phyloP scores from a whole-genome alignment of 1,140 invertebrate species.

The Pachyrhynchus sulphureomaculatus region DNA sequence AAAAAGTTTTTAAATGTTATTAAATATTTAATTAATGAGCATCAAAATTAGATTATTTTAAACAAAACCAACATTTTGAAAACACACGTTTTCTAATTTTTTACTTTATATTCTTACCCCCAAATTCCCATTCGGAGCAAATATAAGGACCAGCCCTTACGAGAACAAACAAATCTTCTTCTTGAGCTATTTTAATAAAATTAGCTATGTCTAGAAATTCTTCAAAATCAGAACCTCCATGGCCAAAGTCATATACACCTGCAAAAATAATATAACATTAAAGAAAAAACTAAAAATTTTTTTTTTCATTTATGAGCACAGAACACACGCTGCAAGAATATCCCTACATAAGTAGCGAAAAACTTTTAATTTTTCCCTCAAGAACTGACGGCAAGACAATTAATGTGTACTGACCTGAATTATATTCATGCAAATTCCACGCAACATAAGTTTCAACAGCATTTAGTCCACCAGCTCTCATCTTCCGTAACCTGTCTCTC shows the following conservation, averaged over 20 bases:
- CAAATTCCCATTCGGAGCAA: slow-evolving; percentile 77
- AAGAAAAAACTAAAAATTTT: too few relatives aligned
- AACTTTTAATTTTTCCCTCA: too few relatives aligned
- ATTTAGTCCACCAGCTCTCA: slow-evolving; percentile 80
- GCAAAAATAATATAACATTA: too few relatives aligned
- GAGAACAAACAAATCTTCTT: slow-evolving; percentile 80
- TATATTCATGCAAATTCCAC: slow-evolving; percentile 86
- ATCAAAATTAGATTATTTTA: too few relatives aligned
- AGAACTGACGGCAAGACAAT: too few relatives aligned
- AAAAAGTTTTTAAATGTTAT: not conserved
- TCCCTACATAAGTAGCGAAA: too few relatives aligned
- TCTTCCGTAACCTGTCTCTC: slow-evolving; percentile 62
- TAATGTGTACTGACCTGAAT: slow-evolving; percentile 32
- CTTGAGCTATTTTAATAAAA: slow-evolving; percentile 79
- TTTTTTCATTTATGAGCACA: too few relatives aligned
- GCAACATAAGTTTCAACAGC: slow-evolving; percentile 91
- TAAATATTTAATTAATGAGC: slow-evolving; percentile 37
- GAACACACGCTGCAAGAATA: too few relatives aligned
- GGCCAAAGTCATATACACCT: slow-evolving; percentile 64
- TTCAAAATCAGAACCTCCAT: slow-evolving; percentile 74
- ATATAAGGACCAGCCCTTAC: slow-evolving; percentile 91
- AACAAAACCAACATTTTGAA: slow-evolving; percentile 53
- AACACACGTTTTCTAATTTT: slow-evolving; percentile 53
- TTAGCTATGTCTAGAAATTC: slow-evolving; percentile 55
- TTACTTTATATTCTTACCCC: slow-evolving; percentile 52